phyloP scores from a whole-genome alignment of 2,113 vertebrate genomes.

The Tiliqua scincoides region DNA sequence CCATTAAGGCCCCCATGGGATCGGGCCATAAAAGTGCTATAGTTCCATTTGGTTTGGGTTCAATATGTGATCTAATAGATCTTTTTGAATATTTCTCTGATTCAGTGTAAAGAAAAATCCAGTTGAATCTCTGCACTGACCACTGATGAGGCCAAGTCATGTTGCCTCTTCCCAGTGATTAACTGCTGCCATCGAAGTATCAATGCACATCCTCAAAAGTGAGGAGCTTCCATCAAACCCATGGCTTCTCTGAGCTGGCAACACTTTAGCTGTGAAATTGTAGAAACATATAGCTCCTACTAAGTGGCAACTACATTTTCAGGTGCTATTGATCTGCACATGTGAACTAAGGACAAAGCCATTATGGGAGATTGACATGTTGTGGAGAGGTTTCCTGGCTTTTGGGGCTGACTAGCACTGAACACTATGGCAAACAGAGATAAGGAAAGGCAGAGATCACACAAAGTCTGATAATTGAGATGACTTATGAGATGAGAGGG shows the following conservation, averaged over 20 bases:
- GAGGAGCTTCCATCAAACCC: slow-evolving; percentile 53
- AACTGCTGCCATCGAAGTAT: slow-evolving; percentile 47
- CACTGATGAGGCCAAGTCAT: slow-evolving; percentile 28
- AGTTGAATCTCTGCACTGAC: slow-evolving; percentile 24
- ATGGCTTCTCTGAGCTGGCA: slow-evolving; percentile 55
- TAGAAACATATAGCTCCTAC: slow-evolving; percentile 62
- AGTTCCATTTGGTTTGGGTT: not conserved
- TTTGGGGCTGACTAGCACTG: slow-evolving; percentile 11
- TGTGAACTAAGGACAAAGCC: slow-evolving; percentile 50
- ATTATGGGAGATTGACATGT: slow-evolving; percentile 33
- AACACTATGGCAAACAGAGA: slow-evolving; percentile 2
- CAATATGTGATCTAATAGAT: not conserved
- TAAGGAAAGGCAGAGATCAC: slow-evolving; percentile 26
- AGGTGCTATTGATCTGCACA: slow-evolving; percentile 61
- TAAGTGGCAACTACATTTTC: slow-evolving; percentile 69
- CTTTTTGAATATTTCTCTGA: not conserved
- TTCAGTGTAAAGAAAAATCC: not conserved
- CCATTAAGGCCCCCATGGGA: too few species aligned
- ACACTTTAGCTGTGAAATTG: slow-evolving; percentile 60
- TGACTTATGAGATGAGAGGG: slow-evolving; percentile 6
- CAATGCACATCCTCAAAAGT: slow-evolving; percentile 33
- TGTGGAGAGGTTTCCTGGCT: slow-evolving; percentile 26
- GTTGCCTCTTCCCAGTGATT: slow-evolving; percentile 51
- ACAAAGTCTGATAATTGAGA: slow-evolving; percentile 12
- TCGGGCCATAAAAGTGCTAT: not conserved